phyloP scores from a whole-genome alignment of 1,140 invertebrate genomes.

The Maniola jurtina region DNA sequence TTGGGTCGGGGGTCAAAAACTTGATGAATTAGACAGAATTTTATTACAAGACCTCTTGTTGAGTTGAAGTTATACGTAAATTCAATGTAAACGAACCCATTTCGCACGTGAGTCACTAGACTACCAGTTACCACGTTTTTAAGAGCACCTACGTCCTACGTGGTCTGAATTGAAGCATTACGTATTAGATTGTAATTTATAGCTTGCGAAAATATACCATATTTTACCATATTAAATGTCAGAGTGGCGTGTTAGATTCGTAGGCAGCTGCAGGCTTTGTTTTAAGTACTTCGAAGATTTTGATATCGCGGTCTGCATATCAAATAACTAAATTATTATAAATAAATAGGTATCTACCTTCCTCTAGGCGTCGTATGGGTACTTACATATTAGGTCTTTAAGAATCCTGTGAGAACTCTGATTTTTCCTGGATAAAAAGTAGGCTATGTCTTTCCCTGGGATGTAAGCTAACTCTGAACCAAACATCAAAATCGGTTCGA shows the following conservation, averaged over 20 bases:
- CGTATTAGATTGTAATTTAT: too few species aligned
- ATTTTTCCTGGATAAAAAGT: too few species aligned
- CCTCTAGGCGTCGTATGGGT: too few species aligned
- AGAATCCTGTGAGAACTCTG: too few species aligned
- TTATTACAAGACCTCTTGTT: too few species aligned
- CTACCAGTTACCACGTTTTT: slow-evolving; percentile 1
- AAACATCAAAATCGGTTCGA: too few species aligned
- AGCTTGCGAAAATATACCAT: neutral
- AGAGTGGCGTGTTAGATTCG: neutral
- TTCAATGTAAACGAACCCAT: slow-evolving; percentile 6
- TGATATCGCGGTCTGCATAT: slow-evolving; percentile 1
- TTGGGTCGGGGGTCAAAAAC: too few species aligned
- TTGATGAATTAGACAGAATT: too few species aligned
- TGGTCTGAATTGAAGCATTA: slow-evolving; percentile 1
- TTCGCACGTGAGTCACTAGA: neutral
- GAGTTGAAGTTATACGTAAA: neutral
- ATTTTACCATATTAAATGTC: slow-evolving; percentile 3
- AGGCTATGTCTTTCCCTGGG: too few species aligned
- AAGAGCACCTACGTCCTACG: slow-evolving; percentile 2
- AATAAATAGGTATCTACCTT: neutral
- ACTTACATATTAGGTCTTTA: too few species aligned
- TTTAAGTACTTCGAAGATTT: neutral
- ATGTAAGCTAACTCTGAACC: too few species aligned
- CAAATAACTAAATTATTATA: slow-evolving; percentile 8
- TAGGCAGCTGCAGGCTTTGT: slow-evolving; percentile 1